Conservation (phyloP, 2,797 vertebrate genomes). For the Epinephelus coioides region DNA sequence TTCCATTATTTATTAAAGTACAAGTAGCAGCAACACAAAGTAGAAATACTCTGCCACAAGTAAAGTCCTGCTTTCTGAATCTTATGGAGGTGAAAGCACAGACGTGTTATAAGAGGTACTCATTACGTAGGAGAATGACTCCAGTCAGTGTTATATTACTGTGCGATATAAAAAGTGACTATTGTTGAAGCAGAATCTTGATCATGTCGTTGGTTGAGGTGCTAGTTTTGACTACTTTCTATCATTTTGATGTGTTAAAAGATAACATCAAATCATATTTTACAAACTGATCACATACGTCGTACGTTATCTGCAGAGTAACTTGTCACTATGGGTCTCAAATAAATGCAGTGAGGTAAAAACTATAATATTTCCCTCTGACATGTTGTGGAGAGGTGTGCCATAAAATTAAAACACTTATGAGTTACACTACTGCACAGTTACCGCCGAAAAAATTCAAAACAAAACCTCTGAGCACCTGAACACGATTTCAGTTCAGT, state of each 20-base stretch:
- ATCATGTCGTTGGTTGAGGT: too few species aligned
- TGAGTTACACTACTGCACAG: too few species aligned
- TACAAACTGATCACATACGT: not conserved
- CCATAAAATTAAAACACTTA: not conserved
- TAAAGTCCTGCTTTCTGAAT: not conserved
- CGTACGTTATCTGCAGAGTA: not conserved
- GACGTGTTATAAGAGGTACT: not conserved
- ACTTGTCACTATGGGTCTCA: not conserved
- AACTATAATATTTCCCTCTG: not conserved
- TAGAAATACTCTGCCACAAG: not conserved
- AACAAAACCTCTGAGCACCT: not conserved
- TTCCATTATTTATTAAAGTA: not conserved
- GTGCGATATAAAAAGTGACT: not conserved
- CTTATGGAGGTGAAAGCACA: not conserved
- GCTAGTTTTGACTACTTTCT: not conserved
- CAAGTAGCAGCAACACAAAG: not conserved
- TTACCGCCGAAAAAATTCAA: not conserved
- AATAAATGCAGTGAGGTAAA: not conserved
- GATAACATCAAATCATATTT: not conserved
- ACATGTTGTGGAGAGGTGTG: not conserved
- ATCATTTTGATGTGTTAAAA: not conserved
- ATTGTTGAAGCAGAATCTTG: not conserved
- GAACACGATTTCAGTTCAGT: not conserved
- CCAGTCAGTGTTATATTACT: not conserved
- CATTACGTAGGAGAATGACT: not conserved